These are phyloP conservation scores for Aplysina aerophoba DNA, from an alignment of 37 sponge, comb jelly and placozoan species.

Conservation along the genomic window DNA sequence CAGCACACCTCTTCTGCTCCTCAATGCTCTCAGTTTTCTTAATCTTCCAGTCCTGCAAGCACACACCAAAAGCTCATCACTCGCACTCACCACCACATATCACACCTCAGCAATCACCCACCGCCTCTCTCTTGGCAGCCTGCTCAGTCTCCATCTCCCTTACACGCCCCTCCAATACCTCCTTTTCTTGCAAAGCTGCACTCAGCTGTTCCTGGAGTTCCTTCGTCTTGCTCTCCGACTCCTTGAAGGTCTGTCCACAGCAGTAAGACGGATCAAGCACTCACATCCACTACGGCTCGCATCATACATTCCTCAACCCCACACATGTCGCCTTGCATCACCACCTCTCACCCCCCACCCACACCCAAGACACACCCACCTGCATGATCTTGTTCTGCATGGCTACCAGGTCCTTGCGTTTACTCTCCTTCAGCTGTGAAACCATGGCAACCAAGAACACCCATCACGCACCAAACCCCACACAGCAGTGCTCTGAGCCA, in stretches of 20 bases:
- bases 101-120: no score
- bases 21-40: no score
- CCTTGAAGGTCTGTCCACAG: neutral
- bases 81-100: neutral
- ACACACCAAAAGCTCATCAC: no score
- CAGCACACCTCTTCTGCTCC: no score
- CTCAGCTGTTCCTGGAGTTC: conserved; percentile 38
- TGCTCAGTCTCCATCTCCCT: no score
- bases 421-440: neutral
- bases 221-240: conserved; percentile 10
- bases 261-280: neutral
- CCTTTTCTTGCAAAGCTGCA: conserved; percentile 34
- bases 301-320: no score
- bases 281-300: neutral
- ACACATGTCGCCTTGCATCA: no score
- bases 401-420: conserved; percentile 1
- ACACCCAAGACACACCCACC: neutral
- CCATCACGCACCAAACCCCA: neutral
- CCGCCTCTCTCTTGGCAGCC: no score
- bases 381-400: conserved; percentile 32
- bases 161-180: conserved; percentile 31
- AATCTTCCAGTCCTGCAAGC: no score
- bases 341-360: no score
- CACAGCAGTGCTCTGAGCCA: neutral
- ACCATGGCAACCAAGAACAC: neutral